A percentile compares a stretch with the other conserved stretches of the same genome.
phyloP scores from a whole-genome alignment of 2,113 vertebrate genomes.

The Drymodes brunneopygia region DNA sequence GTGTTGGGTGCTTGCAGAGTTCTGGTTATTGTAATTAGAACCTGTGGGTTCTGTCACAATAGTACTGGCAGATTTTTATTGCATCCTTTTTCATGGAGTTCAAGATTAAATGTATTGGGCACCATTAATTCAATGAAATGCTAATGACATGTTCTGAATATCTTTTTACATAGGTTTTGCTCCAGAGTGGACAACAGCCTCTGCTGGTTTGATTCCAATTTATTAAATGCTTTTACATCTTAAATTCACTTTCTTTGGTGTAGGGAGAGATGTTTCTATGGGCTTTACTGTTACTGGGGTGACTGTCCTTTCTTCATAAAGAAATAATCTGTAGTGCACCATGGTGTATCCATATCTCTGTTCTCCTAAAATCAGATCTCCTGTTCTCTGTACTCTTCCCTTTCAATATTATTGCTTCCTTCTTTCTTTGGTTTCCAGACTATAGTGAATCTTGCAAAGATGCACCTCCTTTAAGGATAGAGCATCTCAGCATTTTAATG shows the following conservation, averaged over 20 bases:
- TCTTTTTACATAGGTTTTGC: constrained; percentile 45
- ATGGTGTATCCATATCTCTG: not conserved
- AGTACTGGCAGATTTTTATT: not conserved
- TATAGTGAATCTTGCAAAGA: not conserved
- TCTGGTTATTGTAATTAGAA: not conserved
- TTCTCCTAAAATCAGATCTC: not conserved
- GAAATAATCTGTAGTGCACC: not conserved
- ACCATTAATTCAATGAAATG: not conserved
- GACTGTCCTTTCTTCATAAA: not conserved
- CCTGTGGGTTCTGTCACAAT: not conserved
- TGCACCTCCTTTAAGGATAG: not conserved
- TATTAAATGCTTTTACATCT: constrained; percentile 12
- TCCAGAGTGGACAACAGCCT: constrained; percentile 34
- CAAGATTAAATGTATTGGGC: not conserved
- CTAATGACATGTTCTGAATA: constrained; percentile 8
- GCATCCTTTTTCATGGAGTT: not conserved
- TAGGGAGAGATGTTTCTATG: constrained; percentile 16
- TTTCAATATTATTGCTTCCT: not conserved
- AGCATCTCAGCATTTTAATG: not conserved
- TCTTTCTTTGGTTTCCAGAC: not conserved
- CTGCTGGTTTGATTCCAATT: constrained; percentile 47
- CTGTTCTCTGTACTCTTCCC: not conserved
- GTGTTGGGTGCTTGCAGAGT: not conserved
- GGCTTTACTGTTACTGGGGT: not conserved
- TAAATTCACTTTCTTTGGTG: constrained; percentile 11